These are phyloP conservation scores for Aurelia sp. DNA, from an alignment of 30 jellyfish, hydroid and myxozoan species.

Conservation along the genomic window DNA sequence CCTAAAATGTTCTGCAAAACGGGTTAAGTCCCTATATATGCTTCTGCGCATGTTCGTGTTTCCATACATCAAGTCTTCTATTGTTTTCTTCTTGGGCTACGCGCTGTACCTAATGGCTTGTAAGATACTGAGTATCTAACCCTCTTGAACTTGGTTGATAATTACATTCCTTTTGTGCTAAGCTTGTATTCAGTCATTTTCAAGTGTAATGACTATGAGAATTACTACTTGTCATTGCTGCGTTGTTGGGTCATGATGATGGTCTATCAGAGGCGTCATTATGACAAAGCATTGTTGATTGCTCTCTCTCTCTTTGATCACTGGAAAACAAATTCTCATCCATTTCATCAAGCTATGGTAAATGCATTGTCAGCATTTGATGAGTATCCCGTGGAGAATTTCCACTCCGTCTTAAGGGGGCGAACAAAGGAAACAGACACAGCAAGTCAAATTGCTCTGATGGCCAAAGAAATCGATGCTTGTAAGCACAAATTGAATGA, in stretches of 20 bases:
- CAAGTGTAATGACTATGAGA: neutral
- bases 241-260: constrained; percentile 50
- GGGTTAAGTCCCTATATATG: too few relatives aligned
- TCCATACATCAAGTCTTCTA: too few relatives aligned
- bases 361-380: neutral
- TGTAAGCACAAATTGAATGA: neutral
- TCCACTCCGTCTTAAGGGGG: constrained; percentile 27
- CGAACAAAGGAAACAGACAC: constrained; percentile 14
- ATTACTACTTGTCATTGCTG: constrained; percentile 10
- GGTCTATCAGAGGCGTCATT: constrained; percentile 2
- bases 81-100: too few relatives aligned
- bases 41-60: too few relatives aligned
- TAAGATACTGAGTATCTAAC: constrained; percentile 36
- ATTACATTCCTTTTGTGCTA: constrained; percentile 1
- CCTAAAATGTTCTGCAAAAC: too few relatives aligned
- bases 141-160: constrained; percentile 31
- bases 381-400: constrained; percentile 34
- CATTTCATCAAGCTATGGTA: constrained; percentile 7
- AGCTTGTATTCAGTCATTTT: constrained; percentile 28
- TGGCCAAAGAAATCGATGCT: neutral
- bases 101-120: too few relatives aligned
- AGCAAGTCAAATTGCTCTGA: neutral
- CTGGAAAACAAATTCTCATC: constrained; percentile 14
- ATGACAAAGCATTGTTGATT: constrained; percentile 37
- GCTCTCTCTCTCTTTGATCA: constrained; percentile 10